Evolutionary conservation across 2,797 vertebrate genomes (phyloP), one percentile per base, ranked within the genome.

Genomic region (Gallinago stenura): DNA sequence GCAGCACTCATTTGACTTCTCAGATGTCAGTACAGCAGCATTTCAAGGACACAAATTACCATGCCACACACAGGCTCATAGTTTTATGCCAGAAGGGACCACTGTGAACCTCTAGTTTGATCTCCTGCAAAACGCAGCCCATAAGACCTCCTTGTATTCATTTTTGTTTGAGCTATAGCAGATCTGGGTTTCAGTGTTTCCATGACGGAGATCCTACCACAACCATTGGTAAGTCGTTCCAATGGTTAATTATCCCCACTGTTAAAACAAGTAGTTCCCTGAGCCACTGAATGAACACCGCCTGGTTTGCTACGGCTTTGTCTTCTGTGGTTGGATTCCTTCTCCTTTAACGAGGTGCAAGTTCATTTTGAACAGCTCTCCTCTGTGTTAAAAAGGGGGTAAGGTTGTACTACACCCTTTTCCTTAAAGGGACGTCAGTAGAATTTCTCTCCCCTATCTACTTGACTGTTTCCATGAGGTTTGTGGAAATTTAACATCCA

Each of bases 301-400:
- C 24, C 24, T 58, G 54, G 12, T 69, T 75, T 58, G 33, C 89
- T 82, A 15, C 7, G 58, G 81, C 62, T 96, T 85, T 87, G 83
- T 82, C 81, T 69, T 84, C 78, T 48, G 87, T 22, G 80, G 54
- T 72, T 82, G 92, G 87, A 87, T 77, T 93, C 84, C n/a, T 58
- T 57, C 33, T 69, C 77, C n/a, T 84, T 35, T 82, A 86, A 95
- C 0, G 37, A 96, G 89, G 78, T 72, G 81, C 26, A 56, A 43
- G 75, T 16, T 87, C 25, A 2, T 73, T 77, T 31, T 54, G 68
- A 89, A 33, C 19, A 37, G 54, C 3, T 82, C 48, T 83, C 31
- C 54, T 78, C 68, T 70, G 58, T 83, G 62, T 39, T 37, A 61
- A 20, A 53, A 58, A 46, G 1, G 31, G 35, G 31, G 41, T 20